Evolutionary conservation across 2,888 invertebrate species (phyloP), one percentile per base, ranked within the genome.

Genomic region (Anarsia innoxiella): DNA sequence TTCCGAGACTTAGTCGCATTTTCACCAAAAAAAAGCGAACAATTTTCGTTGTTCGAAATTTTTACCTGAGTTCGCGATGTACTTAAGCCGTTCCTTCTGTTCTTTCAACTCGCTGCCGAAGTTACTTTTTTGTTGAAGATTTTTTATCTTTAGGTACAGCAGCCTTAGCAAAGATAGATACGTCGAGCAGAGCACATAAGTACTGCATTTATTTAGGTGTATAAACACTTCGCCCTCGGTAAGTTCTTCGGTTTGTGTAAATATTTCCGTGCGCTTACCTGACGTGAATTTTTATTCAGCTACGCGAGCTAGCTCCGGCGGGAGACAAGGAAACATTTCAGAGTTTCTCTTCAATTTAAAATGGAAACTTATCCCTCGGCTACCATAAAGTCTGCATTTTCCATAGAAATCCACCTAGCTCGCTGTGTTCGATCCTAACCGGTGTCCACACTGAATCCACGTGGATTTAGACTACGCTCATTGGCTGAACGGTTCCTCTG

Each of bases 301-400:
- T 59, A 61, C 60, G 51, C 56, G 58, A 63, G 59, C 62, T 50
- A 55, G 57, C 72, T 52, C 72, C 74, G 58, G 53, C 66, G 78
- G 69, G 71, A 79, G 69, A 78, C 75, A 74, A 72, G 71, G 70
- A 66, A 77, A 74, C 76, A 74, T 82, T 75, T 77, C 73, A 71
- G 68, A 75, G 71, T 76, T 78, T 75, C 75, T 75, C 75, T 78
- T 78, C 76, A 80, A 82, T 83, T 80, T 82, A 73, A 83, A 83
- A 83, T 80, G 72, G 75, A 80, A 83, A 83, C 80, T 76, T 78
- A 83, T 84, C 82, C 82, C 83, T 62, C 59, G 73, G 72, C 77
- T 73, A 66, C 75, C 77, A 79, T 84, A 83, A 82, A 83, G 82
- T 82, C 78, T 77, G 68, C 69, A 77, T 82, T 83, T 83, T 76